Conservation (phyloP, 2,888 invertebrate species). For the Xestoiulus laeticollis region DNA sequence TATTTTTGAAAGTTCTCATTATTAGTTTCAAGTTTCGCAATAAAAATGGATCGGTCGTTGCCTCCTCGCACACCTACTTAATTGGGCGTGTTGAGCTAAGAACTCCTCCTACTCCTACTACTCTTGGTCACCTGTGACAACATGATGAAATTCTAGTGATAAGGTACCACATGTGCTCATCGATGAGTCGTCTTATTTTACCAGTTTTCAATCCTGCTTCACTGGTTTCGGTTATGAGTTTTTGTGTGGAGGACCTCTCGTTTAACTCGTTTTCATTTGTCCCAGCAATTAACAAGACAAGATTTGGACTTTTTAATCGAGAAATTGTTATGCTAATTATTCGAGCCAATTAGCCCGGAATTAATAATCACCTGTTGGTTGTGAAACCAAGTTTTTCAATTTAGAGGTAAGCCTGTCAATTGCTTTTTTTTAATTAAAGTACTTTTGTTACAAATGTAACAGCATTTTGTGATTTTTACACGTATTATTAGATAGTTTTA, state of each 20-base stretch:
- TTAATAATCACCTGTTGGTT: background rate
- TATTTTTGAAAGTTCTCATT: background rate
- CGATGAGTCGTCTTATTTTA: background rate
- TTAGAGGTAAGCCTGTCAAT: background rate
- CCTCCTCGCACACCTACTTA: conserved; percentile 16
- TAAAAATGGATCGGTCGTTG: conserved; percentile 16
- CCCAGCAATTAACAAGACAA: background rate
- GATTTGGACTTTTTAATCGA: background rate
- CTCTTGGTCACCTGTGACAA: conserved; percentile 30
- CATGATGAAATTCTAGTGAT: background rate
- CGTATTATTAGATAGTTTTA: no score
- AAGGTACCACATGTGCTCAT: conserved; percentile 1
- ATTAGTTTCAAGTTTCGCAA: conserved; percentile 4
- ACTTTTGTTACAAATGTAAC: no score
- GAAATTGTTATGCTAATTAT: background rate
- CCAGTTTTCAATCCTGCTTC: background rate
- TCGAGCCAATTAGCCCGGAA: background rate
- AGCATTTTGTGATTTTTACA: no score
- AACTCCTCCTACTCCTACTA: background rate
- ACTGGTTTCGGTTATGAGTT: background rate
- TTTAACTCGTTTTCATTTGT: background rate
- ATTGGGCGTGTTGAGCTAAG: background rate
- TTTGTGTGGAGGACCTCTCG: background rate
- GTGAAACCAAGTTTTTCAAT: background rate
- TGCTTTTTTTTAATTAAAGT: background rate